Evolutionary conservation across 2,888 invertebrate genomes (phyloP).

Genomic region (Cosmorhoe ocellata): DNA sequence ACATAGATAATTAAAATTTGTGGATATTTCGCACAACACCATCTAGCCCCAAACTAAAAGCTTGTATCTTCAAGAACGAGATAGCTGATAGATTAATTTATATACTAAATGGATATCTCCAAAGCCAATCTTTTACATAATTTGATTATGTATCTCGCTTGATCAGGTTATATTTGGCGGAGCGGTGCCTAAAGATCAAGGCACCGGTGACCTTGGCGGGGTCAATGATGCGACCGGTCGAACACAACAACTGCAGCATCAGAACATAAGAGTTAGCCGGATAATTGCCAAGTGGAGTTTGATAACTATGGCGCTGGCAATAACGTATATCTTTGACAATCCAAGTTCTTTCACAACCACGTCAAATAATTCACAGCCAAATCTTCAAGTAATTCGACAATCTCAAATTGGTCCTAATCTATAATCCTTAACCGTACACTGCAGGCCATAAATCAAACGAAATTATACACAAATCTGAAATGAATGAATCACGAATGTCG

Average conservation of each 20-base stretch:
- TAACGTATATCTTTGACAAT: no score
- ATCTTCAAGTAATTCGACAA: not conserved
- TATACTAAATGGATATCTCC: no score
- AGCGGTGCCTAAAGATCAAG: constrained; percentile 17
- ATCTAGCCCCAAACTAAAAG: no score
- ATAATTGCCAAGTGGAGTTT: not conserved
- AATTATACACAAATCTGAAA: constrained; percentile 23
- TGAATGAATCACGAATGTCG: constrained; percentile 19
- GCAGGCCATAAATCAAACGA: constrained; percentile 14
- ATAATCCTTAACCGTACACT: constrained; percentile 9
- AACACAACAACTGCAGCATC: not conserved
- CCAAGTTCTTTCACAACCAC: no score
- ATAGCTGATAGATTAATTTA: no score
- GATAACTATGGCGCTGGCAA: no score
- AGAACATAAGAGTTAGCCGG: not conserved
- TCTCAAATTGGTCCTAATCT: constrained; percentile 1
- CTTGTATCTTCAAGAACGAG: no score
- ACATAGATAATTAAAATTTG: no score
- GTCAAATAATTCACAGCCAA: no score
- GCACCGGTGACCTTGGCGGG: constrained; percentile 13
- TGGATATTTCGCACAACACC: no score
- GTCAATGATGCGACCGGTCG: constrained; percentile 7
- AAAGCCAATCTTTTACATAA: no score
- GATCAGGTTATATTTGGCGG: constrained; percentile 5
- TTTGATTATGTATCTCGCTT: not conserved